Conservation (phyloP, 1,140 invertebrate species). For the Proales similis region DNA sequence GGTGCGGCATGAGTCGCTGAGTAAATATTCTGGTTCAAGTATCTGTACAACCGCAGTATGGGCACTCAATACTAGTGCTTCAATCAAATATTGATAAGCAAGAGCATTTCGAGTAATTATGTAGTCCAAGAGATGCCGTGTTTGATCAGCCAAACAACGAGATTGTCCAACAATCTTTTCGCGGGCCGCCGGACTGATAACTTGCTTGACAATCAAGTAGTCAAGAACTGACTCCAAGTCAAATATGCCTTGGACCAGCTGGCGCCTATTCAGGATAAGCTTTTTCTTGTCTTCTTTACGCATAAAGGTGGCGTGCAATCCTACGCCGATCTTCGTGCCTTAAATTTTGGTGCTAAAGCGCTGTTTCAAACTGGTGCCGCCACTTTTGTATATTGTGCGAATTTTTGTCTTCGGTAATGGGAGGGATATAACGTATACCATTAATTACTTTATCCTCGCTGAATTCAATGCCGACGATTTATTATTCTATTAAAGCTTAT, state of each 20-base stretch:
- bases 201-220: constrained; percentile 29
- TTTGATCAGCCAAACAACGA: background rate
- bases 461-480: too few relatives aligned
- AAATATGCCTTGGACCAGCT: constrained; percentile 10
- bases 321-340: too few relatives aligned
- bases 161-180: constrained; percentile 7
- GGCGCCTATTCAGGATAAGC: constrained; percentile 16
- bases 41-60: constrained; percentile 19
- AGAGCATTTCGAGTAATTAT: constrained; percentile 29
- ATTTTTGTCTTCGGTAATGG: too few relatives aligned
- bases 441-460: too few relatives aligned
- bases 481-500: too few relatives aligned
- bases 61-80: constrained; percentile 9
- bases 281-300: constrained; percentile 33
- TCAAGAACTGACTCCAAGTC: constrained; percentile 19
- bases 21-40: constrained; percentile 29
- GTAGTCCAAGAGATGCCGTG: constrained; percentile 20
- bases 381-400: too few relatives aligned
- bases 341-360: too few relatives aligned
- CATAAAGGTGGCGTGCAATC: too few relatives aligned
- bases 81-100: constrained; percentile 29
- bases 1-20: background rate
- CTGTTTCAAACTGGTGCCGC: too few relatives aligned
- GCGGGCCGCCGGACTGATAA: constrained; percentile 9
- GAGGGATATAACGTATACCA: too few relatives aligned